Percentiles rank a stretch among this genome's conserved stretches.
These are phyloP conservation scores for Probosciger aterrimus DNA, from an alignment of 2,113 vertebrate genomes.

Conservation along the genomic window DNA sequence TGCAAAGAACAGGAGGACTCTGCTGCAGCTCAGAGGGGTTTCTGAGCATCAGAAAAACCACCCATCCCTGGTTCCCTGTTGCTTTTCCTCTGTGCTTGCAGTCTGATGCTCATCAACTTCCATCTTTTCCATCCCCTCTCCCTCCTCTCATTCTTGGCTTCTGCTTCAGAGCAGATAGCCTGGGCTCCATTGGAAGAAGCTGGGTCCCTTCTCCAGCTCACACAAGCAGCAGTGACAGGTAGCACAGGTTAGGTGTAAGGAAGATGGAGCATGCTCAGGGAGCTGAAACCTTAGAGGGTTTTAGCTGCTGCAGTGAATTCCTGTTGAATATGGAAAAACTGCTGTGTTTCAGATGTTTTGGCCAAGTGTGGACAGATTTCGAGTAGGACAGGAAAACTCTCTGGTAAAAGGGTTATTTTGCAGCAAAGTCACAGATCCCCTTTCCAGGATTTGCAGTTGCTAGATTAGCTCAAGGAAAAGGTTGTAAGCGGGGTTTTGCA, in stretches of 20 bases:
- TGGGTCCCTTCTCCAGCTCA: neutral
- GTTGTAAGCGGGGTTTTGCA: neutral
- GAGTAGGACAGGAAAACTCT: slow-evolving; percentile 47
- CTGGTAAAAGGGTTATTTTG: slow-evolving; percentile 53
- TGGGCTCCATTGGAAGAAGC: neutral
- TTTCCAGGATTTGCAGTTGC: slow-evolving; percentile 43
- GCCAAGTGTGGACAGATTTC: slow-evolving; percentile 36
- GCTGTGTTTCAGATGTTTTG: slow-evolving; percentile 45
- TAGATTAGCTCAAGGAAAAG: slow-evolving; percentile 38
- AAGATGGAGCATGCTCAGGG: neutral
- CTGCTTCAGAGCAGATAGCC: neutral
- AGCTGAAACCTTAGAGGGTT: slow-evolving; percentile 30
- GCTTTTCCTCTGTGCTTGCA: neutral
- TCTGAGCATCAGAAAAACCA: neutral
- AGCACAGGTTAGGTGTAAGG: neutral
- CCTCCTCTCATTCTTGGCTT: neutral
- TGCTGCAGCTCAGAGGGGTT: neutral
- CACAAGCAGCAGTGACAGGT: neutral
- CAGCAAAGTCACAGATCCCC: slow-evolving; percentile 15
- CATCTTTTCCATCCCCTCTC: neutral
- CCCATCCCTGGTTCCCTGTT: neutral
- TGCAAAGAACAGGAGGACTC: neutral
- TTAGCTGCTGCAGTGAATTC: slow-evolving; percentile 18
- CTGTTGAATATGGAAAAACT: slow-evolving; percentile 23
- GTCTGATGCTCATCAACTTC: neutral